Percentiles rank a stretch among this genome's conserved stretches.
phyloP scores from a whole-genome alignment of 1,140 invertebrate genomes.

The Hypsibius dujardini region DNA sequence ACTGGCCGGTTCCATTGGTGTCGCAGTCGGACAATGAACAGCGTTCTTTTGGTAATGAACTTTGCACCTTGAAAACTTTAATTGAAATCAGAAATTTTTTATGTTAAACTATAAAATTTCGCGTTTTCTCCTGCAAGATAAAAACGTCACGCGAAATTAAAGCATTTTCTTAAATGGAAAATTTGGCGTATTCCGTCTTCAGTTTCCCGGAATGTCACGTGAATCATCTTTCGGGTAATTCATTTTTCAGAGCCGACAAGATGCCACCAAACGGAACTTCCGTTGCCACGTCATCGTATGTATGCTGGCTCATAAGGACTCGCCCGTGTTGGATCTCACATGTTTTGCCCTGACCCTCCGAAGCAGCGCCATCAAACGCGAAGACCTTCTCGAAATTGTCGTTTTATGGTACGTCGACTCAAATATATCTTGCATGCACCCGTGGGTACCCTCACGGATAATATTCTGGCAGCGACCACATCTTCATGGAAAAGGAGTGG shows the following conservation, averaged over 20 bases:
- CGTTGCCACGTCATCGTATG: neutral
- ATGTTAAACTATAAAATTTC: too few species aligned
- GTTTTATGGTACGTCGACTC: neutral
- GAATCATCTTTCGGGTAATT: too few species aligned
- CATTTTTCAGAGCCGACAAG: neutral
- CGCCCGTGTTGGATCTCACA: neutral
- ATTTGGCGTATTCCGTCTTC: too few species aligned
- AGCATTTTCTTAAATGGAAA: too few species aligned
- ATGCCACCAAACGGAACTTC: neutral
- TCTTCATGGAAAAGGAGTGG: slow-evolving; percentile 1
- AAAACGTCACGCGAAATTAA: too few species aligned
- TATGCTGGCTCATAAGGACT: neutral
- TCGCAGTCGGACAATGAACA: too few species aligned
- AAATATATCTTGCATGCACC: neutral
- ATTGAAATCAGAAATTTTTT: too few species aligned
- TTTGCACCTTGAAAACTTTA: too few species aligned
- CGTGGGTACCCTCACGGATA: too few species aligned
- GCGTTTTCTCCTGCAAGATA: too few species aligned
- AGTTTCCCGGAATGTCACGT: too few species aligned
- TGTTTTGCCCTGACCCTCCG: neutral
- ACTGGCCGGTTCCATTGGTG: neutral
- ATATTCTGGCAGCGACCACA: neutral
- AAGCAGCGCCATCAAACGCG: neutral
- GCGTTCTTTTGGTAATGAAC: too few species aligned
- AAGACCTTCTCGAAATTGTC: neutral